Base-by-base conservation (phyloP, 2,113 vertebrate species). In the Leiothrix lutea region DNA sequence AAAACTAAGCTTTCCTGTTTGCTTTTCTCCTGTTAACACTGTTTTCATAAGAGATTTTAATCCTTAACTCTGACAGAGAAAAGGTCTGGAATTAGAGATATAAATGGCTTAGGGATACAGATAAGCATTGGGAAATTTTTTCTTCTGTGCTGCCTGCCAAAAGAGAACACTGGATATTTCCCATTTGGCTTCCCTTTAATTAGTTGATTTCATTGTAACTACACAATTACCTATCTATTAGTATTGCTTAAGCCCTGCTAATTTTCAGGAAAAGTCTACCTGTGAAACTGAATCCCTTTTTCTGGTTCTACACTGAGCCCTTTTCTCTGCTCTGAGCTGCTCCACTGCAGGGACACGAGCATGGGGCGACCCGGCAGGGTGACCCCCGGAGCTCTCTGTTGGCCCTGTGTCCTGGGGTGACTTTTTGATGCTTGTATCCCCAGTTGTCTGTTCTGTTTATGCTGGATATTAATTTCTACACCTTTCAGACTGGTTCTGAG, bases 161-260 rank as follows among this genome's bases (percentile, higher is more conserved):
- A 96, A 77, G 38, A 91, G 58, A 95, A 58, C 78, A 62, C 71
- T 82, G 60, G 58, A 36, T 92, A 96, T 97, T 95, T 96, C 95
- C 92, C 89, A 90, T 95, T 89, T 96, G 95, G 75, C 73, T 88
- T 65, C 78, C 51, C 77, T 94, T 96, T 96, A 96, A 95, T 97
- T 91, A 94, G 94, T 28, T 90, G 86, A 88, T 94, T 86, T 71
- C 58, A 77, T 90, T 93, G 95, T 93, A 94, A 90, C 90, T 93
- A 90, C 72, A 97, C 74, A 90, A 94, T 95, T 93, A 91, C 91
- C 87, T 88, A 57, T 90, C 92, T 78, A 89, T 94, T 93, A 95
- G 88, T 71, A 42, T 53, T 90, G 67, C 85, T 78, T 93, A 88
- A 95, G 48, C 80, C n/a, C 44, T 88, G 79, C n/a, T 90, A 78